Evolutionary conservation across 2,888 invertebrate genomes (phyloP), one percentile per base, ranked within the genome.

Genomic region (Zele albiditarsus): DNA sequence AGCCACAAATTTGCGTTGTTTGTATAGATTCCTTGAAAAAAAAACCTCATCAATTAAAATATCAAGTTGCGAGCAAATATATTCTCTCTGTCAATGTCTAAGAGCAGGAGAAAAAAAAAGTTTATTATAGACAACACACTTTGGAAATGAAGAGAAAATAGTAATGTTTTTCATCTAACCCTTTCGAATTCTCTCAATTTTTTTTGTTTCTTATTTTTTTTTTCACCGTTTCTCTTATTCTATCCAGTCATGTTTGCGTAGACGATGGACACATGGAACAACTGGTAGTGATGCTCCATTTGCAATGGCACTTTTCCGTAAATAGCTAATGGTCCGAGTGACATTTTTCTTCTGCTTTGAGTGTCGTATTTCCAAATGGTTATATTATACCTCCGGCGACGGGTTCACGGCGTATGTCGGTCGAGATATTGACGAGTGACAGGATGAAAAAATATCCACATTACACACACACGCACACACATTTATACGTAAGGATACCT

Each of bases 301-400:
- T 86, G 84, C 87, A 84, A 82, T 80, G 85, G 77, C 77, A 75
- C 77, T 84, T 88, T 86, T 87, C 87, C 84, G 86, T 87, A 88
- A 88, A 88, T 88, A 88, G 87, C 88, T 88, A 86, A 87, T 87
- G 88, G 86, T 81, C 81, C 82, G 83, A 76, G 81, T 80, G 80
- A 80, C 80, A 62, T 12, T 77, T 69, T 73, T 58, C 79, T 80
- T 81, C 79, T 82, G 73, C 77, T 80, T 80, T 42, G 77, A 83
- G 86, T 87, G 84, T 87, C 87, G 84, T 86, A 83, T 87, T 87
- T 86, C 87, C 80, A 77, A 53, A 53, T 20, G 53, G 53, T 20
- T 53, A 53, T 53, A 53, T 53, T 53, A 53, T 53, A 20, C 20
- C 53, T 46, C 46, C 46, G n/a, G 2, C 8, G 53, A n/a, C n/a